Conservation (phyloP, 2,113 vertebrate species). For the Talpa occidentalis region DNA sequence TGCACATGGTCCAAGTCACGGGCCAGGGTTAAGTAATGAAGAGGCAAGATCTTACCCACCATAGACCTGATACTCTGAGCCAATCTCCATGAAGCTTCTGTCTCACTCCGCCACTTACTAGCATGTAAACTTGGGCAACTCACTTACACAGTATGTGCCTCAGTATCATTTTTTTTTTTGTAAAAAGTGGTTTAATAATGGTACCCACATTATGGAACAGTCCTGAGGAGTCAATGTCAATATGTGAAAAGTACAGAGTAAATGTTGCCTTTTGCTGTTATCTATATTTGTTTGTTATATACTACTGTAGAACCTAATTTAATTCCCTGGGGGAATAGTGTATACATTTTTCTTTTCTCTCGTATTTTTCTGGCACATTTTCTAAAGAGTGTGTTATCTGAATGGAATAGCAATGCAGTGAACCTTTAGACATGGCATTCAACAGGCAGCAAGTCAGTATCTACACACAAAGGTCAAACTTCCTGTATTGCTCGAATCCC, state of each 20-base stretch:
- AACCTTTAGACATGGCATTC: background rate
- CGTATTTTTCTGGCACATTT: background rate
- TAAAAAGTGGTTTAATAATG: background rate
- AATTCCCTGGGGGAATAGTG: background rate
- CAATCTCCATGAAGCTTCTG: background rate
- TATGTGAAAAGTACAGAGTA: background rate
- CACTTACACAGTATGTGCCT: background rate
- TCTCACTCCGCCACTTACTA: background rate
- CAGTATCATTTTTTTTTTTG: background rate
- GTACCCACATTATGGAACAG: background rate
- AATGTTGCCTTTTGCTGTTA: background rate
- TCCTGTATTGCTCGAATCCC: background rate
- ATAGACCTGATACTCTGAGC: background rate
- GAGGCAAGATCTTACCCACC: background rate
- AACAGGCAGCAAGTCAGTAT: background rate
- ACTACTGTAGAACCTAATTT: background rate
- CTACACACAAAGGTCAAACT: background rate
- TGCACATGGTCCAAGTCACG: background rate
- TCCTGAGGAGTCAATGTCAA: background rate
- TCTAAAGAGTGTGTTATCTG: background rate
- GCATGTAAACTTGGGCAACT: background rate
- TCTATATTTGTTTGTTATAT: background rate
- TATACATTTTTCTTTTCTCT: background rate
- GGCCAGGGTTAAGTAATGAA: background rate
- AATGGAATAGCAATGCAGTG: background rate